phyloP scores from a whole-genome alignment of 2,888 invertebrate species.

The Mystacides longicornis region DNA sequence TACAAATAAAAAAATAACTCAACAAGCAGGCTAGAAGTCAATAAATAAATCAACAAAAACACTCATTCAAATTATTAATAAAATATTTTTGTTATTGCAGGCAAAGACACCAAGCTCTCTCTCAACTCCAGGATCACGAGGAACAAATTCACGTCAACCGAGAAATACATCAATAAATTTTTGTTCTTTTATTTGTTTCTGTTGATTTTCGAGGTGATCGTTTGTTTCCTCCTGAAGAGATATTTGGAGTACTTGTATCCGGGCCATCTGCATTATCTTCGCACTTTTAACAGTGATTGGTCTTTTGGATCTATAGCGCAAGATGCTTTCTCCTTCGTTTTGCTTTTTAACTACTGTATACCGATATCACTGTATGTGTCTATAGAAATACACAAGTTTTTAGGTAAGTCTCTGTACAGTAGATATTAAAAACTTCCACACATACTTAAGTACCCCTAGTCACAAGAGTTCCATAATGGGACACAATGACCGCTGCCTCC shows the following conservation, averaged over 20 bases:
- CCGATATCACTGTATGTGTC: slow-evolving; percentile 85
- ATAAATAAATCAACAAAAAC: too few relatives aligned
- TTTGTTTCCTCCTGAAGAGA: slow-evolving; percentile 53
- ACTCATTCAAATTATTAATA: not conserved
- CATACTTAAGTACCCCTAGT: too few relatives aligned
- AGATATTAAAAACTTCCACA: too few relatives aligned
- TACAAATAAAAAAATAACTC: too few relatives aligned
- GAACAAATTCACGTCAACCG: slow-evolving; percentile 64
- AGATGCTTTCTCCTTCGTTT: slow-evolving; percentile 63
- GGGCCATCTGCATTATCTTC: slow-evolving; percentile 35
- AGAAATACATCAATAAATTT: slow-evolving; percentile 63
- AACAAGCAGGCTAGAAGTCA: too few relatives aligned
- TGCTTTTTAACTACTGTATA: slow-evolving; percentile 76
- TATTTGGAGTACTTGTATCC: slow-evolving; percentile 34
- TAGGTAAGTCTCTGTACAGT: slow-evolving; percentile 42
- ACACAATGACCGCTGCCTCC: too few relatives aligned
- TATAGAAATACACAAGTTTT: slow-evolving; percentile 62
- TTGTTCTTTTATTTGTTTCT: slow-evolving; percentile 59
- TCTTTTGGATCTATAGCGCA: slow-evolving; percentile 35
- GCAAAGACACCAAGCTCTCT: slow-evolving; percentile 75
- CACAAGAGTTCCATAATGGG: too few relatives aligned
- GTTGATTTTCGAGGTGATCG: slow-evolving; percentile 51
- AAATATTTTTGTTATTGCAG: slow-evolving; percentile 34
- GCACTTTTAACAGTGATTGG: slow-evolving; percentile 28
- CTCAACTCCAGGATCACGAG: slow-evolving; percentile 68